These are phyloP conservation scores for Channa striata DNA, from an alignment of 2,797 vertebrate genomes.

Conservation along the genomic window DNA sequence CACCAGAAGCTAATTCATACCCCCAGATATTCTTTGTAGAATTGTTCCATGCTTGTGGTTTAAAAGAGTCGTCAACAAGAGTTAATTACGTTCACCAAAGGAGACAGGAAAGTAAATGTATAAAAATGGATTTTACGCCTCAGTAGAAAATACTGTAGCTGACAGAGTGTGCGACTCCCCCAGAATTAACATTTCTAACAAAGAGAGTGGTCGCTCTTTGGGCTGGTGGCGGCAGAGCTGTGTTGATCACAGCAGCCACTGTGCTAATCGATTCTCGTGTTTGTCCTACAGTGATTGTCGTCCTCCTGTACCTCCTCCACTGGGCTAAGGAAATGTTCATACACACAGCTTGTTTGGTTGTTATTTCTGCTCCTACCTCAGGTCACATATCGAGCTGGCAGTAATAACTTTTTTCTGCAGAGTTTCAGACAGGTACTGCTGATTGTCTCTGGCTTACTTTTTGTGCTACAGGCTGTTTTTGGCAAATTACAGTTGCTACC, in stretches of 20 bases:
- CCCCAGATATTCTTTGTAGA: neutral
- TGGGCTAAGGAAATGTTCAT: constrained; percentile 51
- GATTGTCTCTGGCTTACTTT: constrained; percentile 34
- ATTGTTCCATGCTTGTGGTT: neutral
- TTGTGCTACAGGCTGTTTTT: constrained; percentile 15
- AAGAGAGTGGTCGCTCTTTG: constrained; percentile 1
- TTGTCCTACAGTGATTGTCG: constrained; percentile 44
- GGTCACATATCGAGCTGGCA: constrained; percentile 67
- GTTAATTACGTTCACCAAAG: neutral
- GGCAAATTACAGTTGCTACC: neutral
- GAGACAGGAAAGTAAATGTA: neutral
- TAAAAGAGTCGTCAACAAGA: neutral
- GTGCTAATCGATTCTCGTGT: constrained; percentile 47
- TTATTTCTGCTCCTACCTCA: constrained; percentile 67
- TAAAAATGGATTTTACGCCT: constrained; percentile 11
- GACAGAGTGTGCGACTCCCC: constrained; percentile 2
- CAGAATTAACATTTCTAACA: constrained; percentile 20
- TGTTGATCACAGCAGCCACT: constrained; percentile 45
- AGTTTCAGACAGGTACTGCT: constrained; percentile 37
- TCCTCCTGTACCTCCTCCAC: constrained; percentile 31
- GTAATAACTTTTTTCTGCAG: constrained; percentile 57
- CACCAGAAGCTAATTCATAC: constrained; percentile 4
- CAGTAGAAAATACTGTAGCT: neutral
- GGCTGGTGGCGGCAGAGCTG: neutral
- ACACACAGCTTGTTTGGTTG: constrained; percentile 55